Evolutionary conservation across 2,113 vertebrate species (phyloP).

Genomic region (Cynoglossus semilaevis): DNA sequence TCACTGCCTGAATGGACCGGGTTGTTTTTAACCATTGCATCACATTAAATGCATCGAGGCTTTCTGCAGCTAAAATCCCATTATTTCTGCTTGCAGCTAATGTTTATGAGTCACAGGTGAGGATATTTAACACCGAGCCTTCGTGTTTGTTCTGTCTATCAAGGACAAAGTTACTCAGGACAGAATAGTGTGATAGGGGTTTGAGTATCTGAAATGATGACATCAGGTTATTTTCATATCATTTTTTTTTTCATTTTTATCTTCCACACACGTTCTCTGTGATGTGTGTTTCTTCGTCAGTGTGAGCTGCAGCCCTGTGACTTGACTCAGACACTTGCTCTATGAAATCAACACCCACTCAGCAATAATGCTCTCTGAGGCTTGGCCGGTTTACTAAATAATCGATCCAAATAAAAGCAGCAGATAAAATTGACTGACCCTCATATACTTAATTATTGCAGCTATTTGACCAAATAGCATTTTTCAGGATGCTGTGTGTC

Average conservation of each 20-base stretch:
- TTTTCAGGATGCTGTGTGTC: conserved; percentile 84
- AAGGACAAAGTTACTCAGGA: conserved; percentile 10
- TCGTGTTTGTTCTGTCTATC: neutral
- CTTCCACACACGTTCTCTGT: neutral
- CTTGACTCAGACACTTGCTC: conserved; percentile 51
- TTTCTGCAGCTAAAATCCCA: conserved; percentile 46
- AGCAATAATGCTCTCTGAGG: conserved; percentile 81
- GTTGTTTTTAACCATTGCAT: conserved; percentile 67
- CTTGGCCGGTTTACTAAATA: conserved; percentile 79
- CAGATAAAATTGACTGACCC: conserved; percentile 90
- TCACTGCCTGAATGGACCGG: conserved; percentile 56
- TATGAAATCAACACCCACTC: conserved; percentile 75
- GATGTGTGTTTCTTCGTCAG: neutral
- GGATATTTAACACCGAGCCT: conserved; percentile 30
- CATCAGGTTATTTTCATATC: conserved; percentile 6
- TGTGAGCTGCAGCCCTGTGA: conserved; percentile 29
- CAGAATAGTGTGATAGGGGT: neutral
- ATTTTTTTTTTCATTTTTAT: neutral
- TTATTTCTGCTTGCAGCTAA: conserved; percentile 56
- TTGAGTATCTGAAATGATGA: conserved; percentile 2
- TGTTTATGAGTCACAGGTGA: conserved; percentile 43
- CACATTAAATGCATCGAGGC: conserved; percentile 50
- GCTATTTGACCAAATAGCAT: conserved; percentile 84
- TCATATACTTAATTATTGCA: conserved; percentile 92
- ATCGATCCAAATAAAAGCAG: conserved; percentile 89